These are phyloP conservation scores for Notarius lentiginosus DNA, from an alignment of 2,113 vertebrate species.

Conservation along the genomic window DNA sequence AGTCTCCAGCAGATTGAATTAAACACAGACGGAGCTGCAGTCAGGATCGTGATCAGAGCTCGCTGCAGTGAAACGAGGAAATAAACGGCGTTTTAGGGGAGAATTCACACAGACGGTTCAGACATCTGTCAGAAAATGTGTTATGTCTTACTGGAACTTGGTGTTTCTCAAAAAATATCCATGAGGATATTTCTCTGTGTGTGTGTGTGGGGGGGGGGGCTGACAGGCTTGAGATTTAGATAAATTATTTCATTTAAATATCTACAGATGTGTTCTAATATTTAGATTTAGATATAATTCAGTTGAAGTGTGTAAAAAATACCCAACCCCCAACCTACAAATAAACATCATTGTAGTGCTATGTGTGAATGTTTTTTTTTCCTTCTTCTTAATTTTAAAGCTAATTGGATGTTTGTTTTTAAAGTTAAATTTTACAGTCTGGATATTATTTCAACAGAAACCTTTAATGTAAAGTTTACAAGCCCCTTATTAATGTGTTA, in stretches of 20 bases:
- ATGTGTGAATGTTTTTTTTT: background rate
- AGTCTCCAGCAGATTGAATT: slow-evolving; percentile 69
- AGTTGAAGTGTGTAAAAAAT: background rate
- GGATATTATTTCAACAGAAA: background rate
- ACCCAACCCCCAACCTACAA: background rate
- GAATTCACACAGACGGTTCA: background rate
- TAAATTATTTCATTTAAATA: background rate
- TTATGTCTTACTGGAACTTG: background rate
- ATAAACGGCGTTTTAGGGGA: background rate
- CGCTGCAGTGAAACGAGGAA: background rate
- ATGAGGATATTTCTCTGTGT: background rate
- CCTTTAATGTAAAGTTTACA: background rate
- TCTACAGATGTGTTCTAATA: background rate
- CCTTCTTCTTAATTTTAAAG: background rate
- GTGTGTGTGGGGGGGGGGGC: background rate
- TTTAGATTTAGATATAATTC: background rate
- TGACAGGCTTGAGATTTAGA: background rate
- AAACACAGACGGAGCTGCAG: slow-evolving; percentile 33
- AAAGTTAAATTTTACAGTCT: background rate
- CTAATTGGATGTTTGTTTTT: background rate
- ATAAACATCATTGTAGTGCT: background rate
- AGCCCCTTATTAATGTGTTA: too few relatives aligned
- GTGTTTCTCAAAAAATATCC: background rate
- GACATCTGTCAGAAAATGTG: background rate
- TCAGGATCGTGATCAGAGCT: slow-evolving; percentile 13